Evolutionary conservation across 2,797 vertebrate species (phyloP), one percentile per base, ranked within the genome.

Genomic region (Amniataba percoides): DNA sequence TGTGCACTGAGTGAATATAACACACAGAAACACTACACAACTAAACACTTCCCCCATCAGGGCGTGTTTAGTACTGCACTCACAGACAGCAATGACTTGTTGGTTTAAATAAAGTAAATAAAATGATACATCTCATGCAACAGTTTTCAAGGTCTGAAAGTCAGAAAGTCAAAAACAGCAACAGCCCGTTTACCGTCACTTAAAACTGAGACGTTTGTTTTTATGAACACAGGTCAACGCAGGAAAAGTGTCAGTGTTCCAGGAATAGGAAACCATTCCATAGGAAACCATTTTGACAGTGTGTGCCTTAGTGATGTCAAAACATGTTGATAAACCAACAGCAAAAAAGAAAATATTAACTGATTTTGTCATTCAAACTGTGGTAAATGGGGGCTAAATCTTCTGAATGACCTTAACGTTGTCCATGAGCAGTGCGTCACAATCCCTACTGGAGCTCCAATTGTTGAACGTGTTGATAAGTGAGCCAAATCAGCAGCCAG

Each of bases 41-140:
- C n/a, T n/a, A 81, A 90, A 94, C 88, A 91, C 84, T 81, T 88
- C 84, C 93, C 88, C 83, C 92, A 60, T 71, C 64, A 80, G 93
- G 86, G 79, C 25, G 65, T 39, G 59, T 18, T 1, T 21, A 36
- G 81, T 49, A 90, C 74, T 90, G 61, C 86, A 91, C 3, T 2
- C 25, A 63, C 12, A 40, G 10, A 23, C 51, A 18, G 43, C 0
- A 1, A 49, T 4, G 1, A 45, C 15, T 60, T 4, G 14, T 1
- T 21, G 15, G 14, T 76, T 34, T 12, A 15, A 27, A 23, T 7
- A 40, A 49, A 64, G 27, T 31, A 14, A 0, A 49, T 49, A 48
- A 64, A 48, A n/a, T 48, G 9, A 18, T 16, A 19, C 21, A 27
- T 18, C 21, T 5, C 2, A 21, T 25, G 23, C 21, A 52, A 25